These are phyloP conservation scores for Melanchra persicariae DNA, from an alignment of 2,888 invertebrate species.

Conservation along the genomic window DNA sequence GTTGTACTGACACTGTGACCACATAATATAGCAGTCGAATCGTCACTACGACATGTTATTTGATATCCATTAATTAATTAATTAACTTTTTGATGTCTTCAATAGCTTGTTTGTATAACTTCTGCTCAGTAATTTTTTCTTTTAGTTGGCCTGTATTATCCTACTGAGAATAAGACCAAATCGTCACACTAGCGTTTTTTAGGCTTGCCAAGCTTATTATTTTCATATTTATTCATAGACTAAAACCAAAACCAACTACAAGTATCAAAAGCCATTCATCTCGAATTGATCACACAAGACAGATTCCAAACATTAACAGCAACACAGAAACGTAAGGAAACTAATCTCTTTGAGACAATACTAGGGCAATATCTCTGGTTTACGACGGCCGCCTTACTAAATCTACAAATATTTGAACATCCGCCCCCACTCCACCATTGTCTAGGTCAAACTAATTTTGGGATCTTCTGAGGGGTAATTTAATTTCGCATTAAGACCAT, in stretches of 20 bases:
- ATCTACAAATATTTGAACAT: constrained; percentile 88
- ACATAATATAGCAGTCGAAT: constrained; percentile 13
- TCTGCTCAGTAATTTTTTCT: too few species aligned
- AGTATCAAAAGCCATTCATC: background rate
- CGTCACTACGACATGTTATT: constrained; percentile 3
- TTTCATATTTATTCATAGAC: background rate
- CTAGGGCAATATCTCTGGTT: constrained; percentile 87
- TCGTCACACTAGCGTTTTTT: background rate
- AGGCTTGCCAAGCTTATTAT: too few species aligned
- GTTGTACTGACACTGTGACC: constrained; percentile 34
- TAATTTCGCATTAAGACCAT: constrained; percentile 84
- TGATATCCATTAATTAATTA: background rate
- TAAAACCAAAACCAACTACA: background rate
- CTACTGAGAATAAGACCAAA: background rate
- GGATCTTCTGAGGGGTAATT: constrained; percentile 82
- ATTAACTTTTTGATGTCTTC: background rate
- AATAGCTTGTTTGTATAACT: background rate
- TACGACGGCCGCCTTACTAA: constrained; percentile 83
- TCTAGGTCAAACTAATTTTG: constrained; percentile 89
- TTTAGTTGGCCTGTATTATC: too few species aligned
- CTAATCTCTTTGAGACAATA: constrained; percentile 89
- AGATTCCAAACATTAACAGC: constrained; percentile 71
- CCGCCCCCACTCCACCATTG: constrained; percentile 80
- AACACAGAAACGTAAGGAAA: constrained; percentile 82
- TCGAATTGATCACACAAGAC: constrained; percentile 37